Evolutionary conservation across 2,113 vertebrate genomes (phyloP).

Genomic region (Hypanus sabinus): DNA sequence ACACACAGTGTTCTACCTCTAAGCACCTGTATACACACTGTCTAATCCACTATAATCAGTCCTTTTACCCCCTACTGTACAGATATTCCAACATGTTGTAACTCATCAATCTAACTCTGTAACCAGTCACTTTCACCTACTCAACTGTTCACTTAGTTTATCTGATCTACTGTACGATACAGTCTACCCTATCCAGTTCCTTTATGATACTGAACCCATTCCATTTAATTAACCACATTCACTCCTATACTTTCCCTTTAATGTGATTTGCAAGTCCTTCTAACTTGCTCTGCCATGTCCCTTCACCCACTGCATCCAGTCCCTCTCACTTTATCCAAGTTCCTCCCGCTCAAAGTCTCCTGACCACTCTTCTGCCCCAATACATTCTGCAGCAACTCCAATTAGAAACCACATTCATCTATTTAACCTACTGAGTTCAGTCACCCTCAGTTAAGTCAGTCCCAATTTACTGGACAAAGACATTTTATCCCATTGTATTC

Average conservation of each 20-base stretch:
- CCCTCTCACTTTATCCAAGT: neutral
- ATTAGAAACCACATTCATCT: neutral
- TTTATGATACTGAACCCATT: neutral
- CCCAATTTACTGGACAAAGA: neutral
- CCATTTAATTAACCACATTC: too few relatives aligned
- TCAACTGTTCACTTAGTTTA: neutral
- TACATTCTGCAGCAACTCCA: neutral
- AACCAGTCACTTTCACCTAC: neutral
- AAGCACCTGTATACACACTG: neutral
- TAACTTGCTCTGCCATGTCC: too few relatives aligned
- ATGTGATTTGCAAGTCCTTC: too few relatives aligned
- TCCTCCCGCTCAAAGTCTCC: neutral
- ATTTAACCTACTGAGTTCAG: neutral
- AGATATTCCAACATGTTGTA: neutral
- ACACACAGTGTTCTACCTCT: neutral
- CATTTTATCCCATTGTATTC: too few relatives aligned
- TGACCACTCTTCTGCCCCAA: too few relatives aligned
- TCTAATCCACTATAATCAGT: neutral
- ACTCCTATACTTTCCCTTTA: too few relatives aligned
- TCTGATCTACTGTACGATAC: too few relatives aligned
- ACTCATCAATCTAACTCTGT: neutral
- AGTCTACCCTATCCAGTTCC: neutral
- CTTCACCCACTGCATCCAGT: neutral
- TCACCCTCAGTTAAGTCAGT: neutral
- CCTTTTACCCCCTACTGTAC: neutral